Conservation (phyloP, 1,140 invertebrate species). For the Hyles vespertilio region DNA sequence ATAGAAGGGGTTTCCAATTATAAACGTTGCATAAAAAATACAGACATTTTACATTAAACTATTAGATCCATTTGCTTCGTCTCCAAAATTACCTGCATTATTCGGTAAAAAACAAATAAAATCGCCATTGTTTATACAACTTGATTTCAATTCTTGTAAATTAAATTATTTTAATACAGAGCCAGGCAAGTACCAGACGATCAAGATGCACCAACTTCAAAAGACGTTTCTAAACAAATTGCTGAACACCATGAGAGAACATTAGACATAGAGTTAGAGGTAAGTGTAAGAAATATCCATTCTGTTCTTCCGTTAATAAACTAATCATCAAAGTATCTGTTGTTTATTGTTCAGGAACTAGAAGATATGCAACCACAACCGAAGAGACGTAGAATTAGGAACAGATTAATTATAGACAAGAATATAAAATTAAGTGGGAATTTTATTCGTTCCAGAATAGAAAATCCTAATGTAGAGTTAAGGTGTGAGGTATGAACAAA, state of each 20-base stretch:
- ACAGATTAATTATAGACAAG: slow-evolving; percentile 49
- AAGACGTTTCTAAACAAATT: background rate
- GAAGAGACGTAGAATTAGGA: slow-evolving; percentile 32
- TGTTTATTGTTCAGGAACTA: slow-evolving; percentile 33
- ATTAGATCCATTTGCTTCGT: too few species aligned
- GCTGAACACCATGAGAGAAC: background rate
- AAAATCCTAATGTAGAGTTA: slow-evolving; percentile 35
- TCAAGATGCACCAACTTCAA: too few species aligned
- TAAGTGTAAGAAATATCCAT: slow-evolving; percentile 9
- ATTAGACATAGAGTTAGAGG: slow-evolving; percentile 32
- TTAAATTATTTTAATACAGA: too few species aligned
- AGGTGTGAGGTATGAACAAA: slow-evolving; percentile 51
- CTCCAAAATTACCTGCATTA: too few species aligned
- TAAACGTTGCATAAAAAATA: too few species aligned
- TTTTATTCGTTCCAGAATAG: slow-evolving; percentile 33
- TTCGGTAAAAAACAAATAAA: too few species aligned
- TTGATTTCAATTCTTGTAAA: too few species aligned
- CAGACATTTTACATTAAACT: too few species aligned
- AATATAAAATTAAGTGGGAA: slow-evolving; percentile 30
- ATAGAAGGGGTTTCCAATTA: too few species aligned
- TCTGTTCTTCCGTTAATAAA: background rate
- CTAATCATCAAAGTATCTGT: background rate
- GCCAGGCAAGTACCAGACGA: too few species aligned
- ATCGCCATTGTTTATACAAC: too few species aligned
- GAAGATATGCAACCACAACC: slow-evolving; percentile 30